Percentiles rank a stretch among this genome's conserved stretches.
phyloP scores from a whole-genome alignment of 2,113 vertebrate species.

The Chloropsis cyanopogon region DNA sequence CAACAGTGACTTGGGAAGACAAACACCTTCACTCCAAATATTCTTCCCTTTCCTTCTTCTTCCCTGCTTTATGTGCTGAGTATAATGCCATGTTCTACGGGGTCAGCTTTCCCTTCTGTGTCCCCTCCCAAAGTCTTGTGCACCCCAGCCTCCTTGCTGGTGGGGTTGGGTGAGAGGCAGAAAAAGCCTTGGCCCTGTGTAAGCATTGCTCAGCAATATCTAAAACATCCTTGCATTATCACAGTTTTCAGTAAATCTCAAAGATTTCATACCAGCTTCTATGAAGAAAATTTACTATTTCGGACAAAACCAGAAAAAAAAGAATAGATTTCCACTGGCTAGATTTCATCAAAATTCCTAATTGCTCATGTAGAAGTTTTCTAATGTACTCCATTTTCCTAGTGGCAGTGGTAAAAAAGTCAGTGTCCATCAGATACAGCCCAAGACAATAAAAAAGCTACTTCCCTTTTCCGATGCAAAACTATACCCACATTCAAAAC shows the following conservation, averaged over 20 bases:
- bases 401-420: not conserved
- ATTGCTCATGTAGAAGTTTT: not conserved
- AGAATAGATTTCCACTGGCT: not conserved
- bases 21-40: not conserved
- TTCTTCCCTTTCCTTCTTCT: not conserved
- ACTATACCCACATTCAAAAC: not conserved
- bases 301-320: not conserved
- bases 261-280: not conserved
- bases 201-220: not conserved
- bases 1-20: not conserved
- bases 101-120: not conserved
- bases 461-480: not conserved
- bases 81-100: no score
- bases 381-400: not conserved
- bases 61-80: fast-evolving
- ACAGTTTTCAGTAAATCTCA: not conserved
- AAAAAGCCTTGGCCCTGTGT: not conserved
- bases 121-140: not conserved
- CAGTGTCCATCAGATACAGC: not conserved
- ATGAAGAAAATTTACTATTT: not conserved
- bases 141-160: fast-evolving
- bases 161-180: not conserved
- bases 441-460: not conserved
- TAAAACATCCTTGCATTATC: fast-evolving
- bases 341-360: not conserved